phyloP scores from a whole-genome alignment of 2,888 invertebrate species.

The Leptopilina myrica region DNA sequence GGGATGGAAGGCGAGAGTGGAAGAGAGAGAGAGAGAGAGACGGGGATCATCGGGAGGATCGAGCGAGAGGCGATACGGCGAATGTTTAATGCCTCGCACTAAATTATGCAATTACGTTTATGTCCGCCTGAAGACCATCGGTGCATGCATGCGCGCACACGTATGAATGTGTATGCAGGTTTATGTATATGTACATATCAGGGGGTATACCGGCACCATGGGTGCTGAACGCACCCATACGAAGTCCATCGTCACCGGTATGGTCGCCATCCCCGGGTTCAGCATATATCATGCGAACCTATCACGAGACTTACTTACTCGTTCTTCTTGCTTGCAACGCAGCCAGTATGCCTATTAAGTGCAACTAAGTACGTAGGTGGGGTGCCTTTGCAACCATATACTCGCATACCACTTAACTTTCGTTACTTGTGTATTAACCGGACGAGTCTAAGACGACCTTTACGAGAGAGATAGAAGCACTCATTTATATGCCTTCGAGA shows the following conservation, averaged over 20 bases:
- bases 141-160: constrained; percentile 36
- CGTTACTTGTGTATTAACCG: constrained; percentile 43
- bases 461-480: constrained; percentile 6
- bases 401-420: constrained; percentile 41
- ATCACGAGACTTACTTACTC: constrained; percentile 43
- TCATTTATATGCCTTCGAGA: not conserved
- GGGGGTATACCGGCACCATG: constrained; percentile 10
- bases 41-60: constrained; percentile 47
- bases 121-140: constrained; percentile 34
- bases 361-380: constrained; percentile 39
- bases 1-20: not conserved
- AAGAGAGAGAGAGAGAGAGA: constrained; percentile 45
- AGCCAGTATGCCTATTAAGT: constrained; percentile 40
- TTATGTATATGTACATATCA: not conserved
- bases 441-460: constrained; percentile 36
- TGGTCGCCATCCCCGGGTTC: constrained; percentile 23
- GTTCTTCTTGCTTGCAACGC: constrained; percentile 28
- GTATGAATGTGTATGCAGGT: constrained; percentile 19
- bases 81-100: constrained; percentile 68
- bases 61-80: constrained; percentile 51
- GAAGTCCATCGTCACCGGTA: constrained; percentile 27
- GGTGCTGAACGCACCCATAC: constrained; percentile 36
- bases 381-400: constrained; percentile 1
- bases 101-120: constrained; percentile 72
- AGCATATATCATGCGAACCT: constrained; percentile 41